These are phyloP conservation scores for Gadus chalcogrammus DNA, from an alignment of 2,113 vertebrate species.

Conservation along the genomic window DNA sequence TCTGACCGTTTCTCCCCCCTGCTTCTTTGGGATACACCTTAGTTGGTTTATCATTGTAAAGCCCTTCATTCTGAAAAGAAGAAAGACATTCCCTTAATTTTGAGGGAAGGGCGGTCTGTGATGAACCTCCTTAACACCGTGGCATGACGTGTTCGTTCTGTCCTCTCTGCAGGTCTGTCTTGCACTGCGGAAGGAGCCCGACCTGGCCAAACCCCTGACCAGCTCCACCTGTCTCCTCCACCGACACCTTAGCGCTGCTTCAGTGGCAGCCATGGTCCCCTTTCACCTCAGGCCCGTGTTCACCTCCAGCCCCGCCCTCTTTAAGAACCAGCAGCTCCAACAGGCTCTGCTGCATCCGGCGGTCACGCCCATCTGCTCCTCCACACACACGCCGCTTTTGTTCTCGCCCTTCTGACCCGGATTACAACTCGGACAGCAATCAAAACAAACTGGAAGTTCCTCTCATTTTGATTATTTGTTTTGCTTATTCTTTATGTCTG, in stretches of 20 bases:
- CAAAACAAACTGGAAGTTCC: no score
- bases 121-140: no score
- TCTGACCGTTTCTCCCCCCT: no score
- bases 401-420: conserved; percentile 89
- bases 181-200: conserved; percentile 81
- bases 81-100: no score
- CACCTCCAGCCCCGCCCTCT: conserved; percentile 72
- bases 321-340: conserved; percentile 86
- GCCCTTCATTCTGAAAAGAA: no score
- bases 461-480: no score
- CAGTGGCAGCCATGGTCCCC: conserved; percentile 78
- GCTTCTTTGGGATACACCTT: no score
- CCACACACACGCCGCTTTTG: conserved; percentile 84
- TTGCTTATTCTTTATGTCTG: no score
- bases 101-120: no score
- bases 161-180: conserved; percentile 78
- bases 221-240: conserved; percentile 67
- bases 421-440: not conserved
- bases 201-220: conserved; percentile 81
- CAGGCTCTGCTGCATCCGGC: conserved; percentile 84
- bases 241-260: conserved; percentile 67
- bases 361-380: conserved; percentile 86
- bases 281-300: conserved; percentile 82
- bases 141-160: no score
- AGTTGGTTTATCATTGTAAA: no score